Base-by-base conservation (phyloP, 2,888 invertebrate species). In the Clistopyga incitator region DNA sequence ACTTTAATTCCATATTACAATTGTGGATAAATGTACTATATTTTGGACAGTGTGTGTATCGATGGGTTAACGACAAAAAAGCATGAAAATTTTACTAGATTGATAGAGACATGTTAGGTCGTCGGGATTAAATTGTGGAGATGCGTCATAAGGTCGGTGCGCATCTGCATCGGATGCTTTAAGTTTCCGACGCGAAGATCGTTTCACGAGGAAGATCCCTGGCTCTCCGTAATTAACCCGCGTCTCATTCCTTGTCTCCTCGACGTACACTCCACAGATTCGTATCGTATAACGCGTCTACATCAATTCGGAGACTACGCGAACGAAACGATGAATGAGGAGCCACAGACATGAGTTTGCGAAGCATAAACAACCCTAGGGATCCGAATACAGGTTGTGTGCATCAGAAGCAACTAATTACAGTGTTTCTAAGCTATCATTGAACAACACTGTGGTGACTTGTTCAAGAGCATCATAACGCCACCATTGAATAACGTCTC, bases 321-420 rank as follows among this genome's bases (percentile, higher is more conserved):
- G n/a, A n/a, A 56, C 42, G 42, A 59, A 59, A 72, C 56, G 56
- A 72, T 72, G 56, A 72, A 72, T 59, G 72, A 59, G 29, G 29
- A 56, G 13, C 45, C 56, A n/a, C 25, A 56, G 25, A 59, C 25
- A 25, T 38, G 42, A 29, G 20, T 72, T 42, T 56, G 23, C 45
- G 18, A 25, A 45, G 42, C 38, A 56, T 68, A 56, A 72, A 11
- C 11, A 23, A 18, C 42, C 3, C 45, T 72, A 11, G 15, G 42
- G 42, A 64, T 38, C 18, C 20, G 20, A 64, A 64, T 42, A 42
- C 64, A 64, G 42, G 8, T 42, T 38, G 42, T 20, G 42, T 8
- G 42, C 38, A 59, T 11, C 18, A 42, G 25, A 45, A 45, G 15
- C 72, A 59, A 25, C 56, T 45, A 42, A 50, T 68, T 42, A 15